Conservation (phyloP, 2,888 invertebrate species). For the Dexiosoma caninum region DNA sequence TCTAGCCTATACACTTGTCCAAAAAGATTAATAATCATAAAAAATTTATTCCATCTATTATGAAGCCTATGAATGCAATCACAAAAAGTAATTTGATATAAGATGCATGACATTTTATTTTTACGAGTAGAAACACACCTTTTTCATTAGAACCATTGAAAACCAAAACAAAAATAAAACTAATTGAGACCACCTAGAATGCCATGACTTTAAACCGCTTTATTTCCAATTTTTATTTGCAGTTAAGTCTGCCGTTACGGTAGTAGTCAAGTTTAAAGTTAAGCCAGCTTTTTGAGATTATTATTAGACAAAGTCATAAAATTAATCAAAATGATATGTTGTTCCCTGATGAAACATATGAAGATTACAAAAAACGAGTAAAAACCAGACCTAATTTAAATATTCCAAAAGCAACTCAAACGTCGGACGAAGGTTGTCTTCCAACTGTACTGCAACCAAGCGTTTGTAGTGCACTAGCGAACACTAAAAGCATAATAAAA, state of each 20-base stretch:
- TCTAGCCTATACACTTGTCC: not conserved
- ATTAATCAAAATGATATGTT: constrained; percentile 79
- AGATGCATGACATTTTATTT: too few relatives aligned
- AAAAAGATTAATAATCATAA: not conserved
- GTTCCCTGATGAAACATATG: constrained; percentile 89
- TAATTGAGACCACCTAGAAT: constrained; percentile 50
- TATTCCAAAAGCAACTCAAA: not conserved
- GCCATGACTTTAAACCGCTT: not conserved
- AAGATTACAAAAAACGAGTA: constrained; percentile 51
- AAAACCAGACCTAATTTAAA: constrained; percentile 31
- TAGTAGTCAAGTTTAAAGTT: not conserved
- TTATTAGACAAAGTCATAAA: constrained; percentile 29
- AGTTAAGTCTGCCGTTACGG: constrained; percentile 41
- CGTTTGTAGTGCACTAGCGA: constrained; percentile 15
- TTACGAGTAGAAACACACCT: too few relatives aligned
- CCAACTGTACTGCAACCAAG: not conserved
- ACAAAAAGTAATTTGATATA: constrained; percentile 41
- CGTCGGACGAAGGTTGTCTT: not conserved
- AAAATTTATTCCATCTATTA: too few relatives aligned
- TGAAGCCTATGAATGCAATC: too few relatives aligned
- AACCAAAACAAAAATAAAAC: not conserved
- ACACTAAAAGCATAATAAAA: constrained; percentile 19
- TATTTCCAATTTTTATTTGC: constrained; percentile 7
- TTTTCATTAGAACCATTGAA: too few relatives aligned
- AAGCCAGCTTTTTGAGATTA: constrained; percentile 25